phyloP scores from a whole-genome alignment of 2,797 vertebrate genomes.

The Natrix natrix region DNA sequence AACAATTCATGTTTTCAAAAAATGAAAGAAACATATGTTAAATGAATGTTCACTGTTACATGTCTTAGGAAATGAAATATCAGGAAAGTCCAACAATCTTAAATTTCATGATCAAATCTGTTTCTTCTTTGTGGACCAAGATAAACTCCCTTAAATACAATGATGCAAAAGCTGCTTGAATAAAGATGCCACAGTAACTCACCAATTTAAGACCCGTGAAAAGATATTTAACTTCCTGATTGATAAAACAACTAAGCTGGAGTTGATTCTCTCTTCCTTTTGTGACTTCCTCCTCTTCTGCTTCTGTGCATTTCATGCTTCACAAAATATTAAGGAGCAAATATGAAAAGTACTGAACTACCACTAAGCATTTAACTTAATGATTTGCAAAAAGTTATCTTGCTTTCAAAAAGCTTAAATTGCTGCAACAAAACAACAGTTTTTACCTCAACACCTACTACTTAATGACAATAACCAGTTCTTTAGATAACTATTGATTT shows the following conservation, averaged over 20 bases:
- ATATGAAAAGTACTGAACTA: slow-evolving; percentile 36
- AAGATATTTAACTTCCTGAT: slow-evolving; percentile 98
- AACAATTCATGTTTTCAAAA: background rate
- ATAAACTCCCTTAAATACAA: background rate
- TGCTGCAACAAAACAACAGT: fast-evolving
- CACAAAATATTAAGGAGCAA: slow-evolving; percentile 75
- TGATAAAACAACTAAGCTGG: slow-evolving; percentile 98
- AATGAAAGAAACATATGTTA: background rate
- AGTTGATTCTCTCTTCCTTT: slow-evolving; percentile 95
- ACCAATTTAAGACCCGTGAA: slow-evolving; percentile 96
- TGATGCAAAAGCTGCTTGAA: background rate
- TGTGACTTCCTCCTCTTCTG: slow-evolving; percentile 92
- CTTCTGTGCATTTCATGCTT: slow-evolving; percentile 99
- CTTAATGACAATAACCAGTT: background rate
- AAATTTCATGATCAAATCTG: background rate
- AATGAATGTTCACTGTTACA: background rate
- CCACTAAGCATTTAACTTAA: background rate
- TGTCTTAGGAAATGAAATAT: background rate
- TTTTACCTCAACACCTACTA: background rate
- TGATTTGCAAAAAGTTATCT: background rate
- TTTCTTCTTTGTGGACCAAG: background rate
- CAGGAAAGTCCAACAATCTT: background rate
- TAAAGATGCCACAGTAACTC: slow-evolving; percentile 47
- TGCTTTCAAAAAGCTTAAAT: background rate
- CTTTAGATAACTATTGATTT: background rate